Evolutionary conservation across 2,113 vertebrate species (phyloP), one percentile per base, ranked within the genome.

Genomic region (Papio anubis): DNA sequence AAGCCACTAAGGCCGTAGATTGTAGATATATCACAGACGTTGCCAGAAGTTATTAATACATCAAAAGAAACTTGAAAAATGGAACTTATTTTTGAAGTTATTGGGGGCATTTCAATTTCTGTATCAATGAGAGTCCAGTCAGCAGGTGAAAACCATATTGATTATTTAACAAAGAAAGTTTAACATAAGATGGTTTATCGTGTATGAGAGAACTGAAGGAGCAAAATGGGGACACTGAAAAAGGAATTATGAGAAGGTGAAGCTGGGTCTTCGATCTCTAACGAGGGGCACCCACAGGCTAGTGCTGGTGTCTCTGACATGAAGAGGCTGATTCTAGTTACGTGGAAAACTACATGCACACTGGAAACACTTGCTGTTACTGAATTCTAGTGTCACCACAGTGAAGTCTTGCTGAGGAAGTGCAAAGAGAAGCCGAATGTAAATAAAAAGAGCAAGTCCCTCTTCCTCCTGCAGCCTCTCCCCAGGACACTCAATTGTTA

Each of bases 51-150:
- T 92, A 85, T 84, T 66, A 45, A 78, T 48, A 52, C 35, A 76
- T 84, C 72, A 88, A 91, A 40, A 89, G 35, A 72, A 93, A 81
- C 38, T 80, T 95, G 35, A 95, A 9, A 90, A 84, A 66, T 96
- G 20, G 90, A 93, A 92, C 4, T 80, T 35, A 35, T 4, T 96
- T 80, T 73, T 70, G 14, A 85, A 92, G n/a, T 79, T 87, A n/a
- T 61, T 87, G 16, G 17, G 57, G 21, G 2, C 8, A 76, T 35
- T 61, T 73, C 72, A 40, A 43, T 93, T 82, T 93, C 76, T 94
- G 6, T 32, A 52, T 61, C 64, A 72, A 17, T 92, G 66, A 52
- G 61, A 20, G 32, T 50, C 50, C 57, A 76, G 27, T 70, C 55
- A 88, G 6, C 13, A 21, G 9, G 5, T 84, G 3, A 38, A 61